phyloP scores from a whole-genome alignment of 2,797 vertebrate genomes.

The Micromesistius poutassou region DNA sequence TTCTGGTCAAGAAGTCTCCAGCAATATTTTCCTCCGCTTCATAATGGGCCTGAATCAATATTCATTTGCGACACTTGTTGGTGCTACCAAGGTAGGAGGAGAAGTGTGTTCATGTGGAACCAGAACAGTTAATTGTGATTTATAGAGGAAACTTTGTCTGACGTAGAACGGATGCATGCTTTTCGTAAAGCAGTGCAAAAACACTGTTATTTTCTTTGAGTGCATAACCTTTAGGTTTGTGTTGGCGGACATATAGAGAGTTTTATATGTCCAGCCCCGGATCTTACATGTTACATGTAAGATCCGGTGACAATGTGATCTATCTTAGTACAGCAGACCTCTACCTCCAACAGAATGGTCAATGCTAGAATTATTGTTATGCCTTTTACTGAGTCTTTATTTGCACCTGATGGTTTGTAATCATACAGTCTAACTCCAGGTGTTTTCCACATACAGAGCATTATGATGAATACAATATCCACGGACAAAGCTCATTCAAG shows the following conservation, averaged over 20 bases:
- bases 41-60: neutral
- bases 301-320: no score
- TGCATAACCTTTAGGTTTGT: neutral
- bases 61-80: neutral
- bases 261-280: neutral
- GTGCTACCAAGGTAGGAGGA: neutral
- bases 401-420: neutral
- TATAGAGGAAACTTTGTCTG: neutral
- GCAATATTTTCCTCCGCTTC: neutral
- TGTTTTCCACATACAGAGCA: neutral
- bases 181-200: neutral
- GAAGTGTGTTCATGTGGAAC: neutral
- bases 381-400: neutral
- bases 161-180: neutral
- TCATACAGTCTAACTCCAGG: neutral
- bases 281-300: neutral
- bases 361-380: neutral
- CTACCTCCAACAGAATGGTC: neutral
- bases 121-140: neutral
- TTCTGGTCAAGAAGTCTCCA: neutral
- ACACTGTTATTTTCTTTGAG: neutral
- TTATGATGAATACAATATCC: neutral
- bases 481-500: neutral
- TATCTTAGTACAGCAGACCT: neutral
- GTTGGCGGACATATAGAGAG: neutral